These are phyloP conservation scores for Urocynchramus pylzowi DNA, from an alignment of 2,113 vertebrate species.

Conservation along the genomic window DNA sequence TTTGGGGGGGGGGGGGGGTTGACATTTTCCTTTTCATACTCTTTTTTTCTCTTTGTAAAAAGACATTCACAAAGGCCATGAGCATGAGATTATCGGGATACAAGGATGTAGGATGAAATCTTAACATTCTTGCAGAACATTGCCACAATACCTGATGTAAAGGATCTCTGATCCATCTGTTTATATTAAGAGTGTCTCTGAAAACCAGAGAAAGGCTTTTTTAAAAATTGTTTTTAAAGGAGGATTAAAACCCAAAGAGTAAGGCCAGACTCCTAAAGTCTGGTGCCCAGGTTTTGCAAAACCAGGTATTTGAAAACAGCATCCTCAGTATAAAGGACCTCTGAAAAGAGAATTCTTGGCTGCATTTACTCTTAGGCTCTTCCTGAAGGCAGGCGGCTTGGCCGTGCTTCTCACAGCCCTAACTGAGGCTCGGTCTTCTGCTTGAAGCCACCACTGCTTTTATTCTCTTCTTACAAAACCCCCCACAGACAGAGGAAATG, in stretches of 20 bases:
- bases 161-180: not conserved
- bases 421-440: not conserved
- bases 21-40: not conserved
- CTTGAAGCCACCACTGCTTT: not conserved
- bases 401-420: not conserved
- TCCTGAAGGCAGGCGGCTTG: not conserved
- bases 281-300: not conserved
- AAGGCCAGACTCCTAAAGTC: not conserved
- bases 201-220: not conserved
- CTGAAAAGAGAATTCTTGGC: not conserved
- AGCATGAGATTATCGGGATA: not conserved
- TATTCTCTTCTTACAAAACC: rapidly evolving
- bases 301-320: not conserved
- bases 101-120: not conserved
- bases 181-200: not conserved
- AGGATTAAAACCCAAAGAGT: not conserved
- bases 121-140: not conserved
- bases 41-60: not conserved
- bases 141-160: not conserved
- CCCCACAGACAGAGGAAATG: not conserved
- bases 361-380: not conserved
- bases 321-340: not conserved
- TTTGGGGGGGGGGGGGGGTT: too few relatives aligned
- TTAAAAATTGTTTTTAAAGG: not conserved
- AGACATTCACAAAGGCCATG: not conserved